A percentile compares a stretch with the other conserved stretches of the same genome.
Conservation (phyloP, 53 echinoderm and acorn worm species). For the Patiria pectinifera region DNA sequence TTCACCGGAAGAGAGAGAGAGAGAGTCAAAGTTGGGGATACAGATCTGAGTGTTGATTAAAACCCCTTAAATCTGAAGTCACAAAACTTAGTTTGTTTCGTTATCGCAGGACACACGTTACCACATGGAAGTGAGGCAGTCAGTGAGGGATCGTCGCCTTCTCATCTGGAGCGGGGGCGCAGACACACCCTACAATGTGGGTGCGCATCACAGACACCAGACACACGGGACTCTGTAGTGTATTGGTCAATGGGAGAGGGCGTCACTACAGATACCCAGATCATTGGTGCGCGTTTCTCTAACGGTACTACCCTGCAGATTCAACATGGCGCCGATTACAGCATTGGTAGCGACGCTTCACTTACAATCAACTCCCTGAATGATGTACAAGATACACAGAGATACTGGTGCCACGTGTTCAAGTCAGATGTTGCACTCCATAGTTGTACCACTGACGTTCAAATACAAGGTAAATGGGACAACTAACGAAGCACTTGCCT, state of each 20-base stretch:
- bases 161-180: background rate
- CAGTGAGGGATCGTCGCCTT: too few species aligned
- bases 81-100: too few species aligned
- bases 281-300: constrained; percentile 1
- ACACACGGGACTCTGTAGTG: background rate
- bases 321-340: background rate
- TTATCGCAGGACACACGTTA: too few species aligned
- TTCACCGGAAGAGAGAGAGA: too few species aligned
- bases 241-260: constrained; percentile 46
- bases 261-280: background rate
- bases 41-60: too few species aligned
- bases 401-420: constrained; percentile 38
- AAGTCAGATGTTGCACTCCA: background rate
- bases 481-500: background rate
- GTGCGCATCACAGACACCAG: background rate
- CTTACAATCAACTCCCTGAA: too few species aligned
- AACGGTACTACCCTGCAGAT: background rate
- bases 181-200: background rate
- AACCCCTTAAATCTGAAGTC: too few species aligned
- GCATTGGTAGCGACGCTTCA: background rate
- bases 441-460: constrained; percentile 10
- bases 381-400: background rate
- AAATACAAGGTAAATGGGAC: background rate
- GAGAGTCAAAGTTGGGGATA: too few species aligned
- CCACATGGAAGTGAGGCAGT: too few species aligned